phyloP scores from a whole-genome alignment of 2,888 invertebrate species.

The Thecophora atra region DNA sequence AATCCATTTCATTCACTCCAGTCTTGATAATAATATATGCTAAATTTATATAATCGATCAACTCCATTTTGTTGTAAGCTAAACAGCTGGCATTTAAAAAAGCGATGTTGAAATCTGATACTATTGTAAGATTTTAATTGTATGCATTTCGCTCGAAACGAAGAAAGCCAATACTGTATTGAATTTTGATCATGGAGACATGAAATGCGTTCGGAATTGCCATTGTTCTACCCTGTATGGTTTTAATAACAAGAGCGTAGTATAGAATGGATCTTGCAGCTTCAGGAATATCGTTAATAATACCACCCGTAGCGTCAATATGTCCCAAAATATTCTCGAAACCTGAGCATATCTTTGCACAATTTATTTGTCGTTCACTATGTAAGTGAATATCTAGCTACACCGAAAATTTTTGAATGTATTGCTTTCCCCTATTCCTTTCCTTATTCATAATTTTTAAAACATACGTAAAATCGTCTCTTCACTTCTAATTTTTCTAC shows the following conservation, averaged over 20 bases:
- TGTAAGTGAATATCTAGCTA: background rate
- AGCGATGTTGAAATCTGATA: conserved; percentile 20
- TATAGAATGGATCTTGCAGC: background rate
- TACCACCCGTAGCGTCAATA: conserved; percentile 5
- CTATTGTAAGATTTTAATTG: background rate
- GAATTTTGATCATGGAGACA: conserved; percentile 14
- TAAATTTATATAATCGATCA: conserved; percentile 11
- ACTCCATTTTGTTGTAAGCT: conserved; percentile 3
- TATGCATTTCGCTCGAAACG: conserved; percentile 1
- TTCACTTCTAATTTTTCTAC: conserved; percentile 6
- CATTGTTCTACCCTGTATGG: background rate
- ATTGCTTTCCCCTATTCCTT: background rate
- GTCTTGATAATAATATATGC: background rate
- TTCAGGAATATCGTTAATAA: background rate
- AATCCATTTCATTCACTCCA: background rate
- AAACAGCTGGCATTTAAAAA: conserved; percentile 11
- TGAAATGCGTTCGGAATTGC: background rate
- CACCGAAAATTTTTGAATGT: background rate
- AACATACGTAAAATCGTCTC: conserved; percentile 5
- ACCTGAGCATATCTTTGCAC: background rate
- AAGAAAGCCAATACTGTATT: conserved; percentile 5
- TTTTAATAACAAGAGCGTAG: conserved; percentile 22
- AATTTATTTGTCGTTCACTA: conserved; percentile 16
- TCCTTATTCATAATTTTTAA: conserved; percentile 10
- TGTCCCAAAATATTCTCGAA: background rate